Percentiles rank a stretch among this genome's conserved stretches.
Conservation (phyloP, 2,888 invertebrate species). For the Merodon equestris region DNA sequence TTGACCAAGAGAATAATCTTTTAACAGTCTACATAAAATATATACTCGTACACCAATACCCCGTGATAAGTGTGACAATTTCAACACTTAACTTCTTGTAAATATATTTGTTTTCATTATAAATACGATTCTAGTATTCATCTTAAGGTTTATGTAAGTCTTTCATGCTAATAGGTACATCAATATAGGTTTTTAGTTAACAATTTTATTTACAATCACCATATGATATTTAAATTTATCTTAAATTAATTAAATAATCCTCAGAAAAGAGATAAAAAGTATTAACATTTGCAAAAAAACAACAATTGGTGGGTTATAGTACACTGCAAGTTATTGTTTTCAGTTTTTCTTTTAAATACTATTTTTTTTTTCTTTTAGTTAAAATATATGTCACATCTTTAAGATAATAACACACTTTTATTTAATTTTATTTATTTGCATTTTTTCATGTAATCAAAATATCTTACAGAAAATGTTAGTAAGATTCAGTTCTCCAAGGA, state of each 20-base stretch:
- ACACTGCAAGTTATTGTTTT: too few relatives aligned
- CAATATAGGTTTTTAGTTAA: too few relatives aligned
- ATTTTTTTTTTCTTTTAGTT: background rate
- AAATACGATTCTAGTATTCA: too few relatives aligned
- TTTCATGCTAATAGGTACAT: too few relatives aligned
- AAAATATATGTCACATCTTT: background rate
- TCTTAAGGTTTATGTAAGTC: too few relatives aligned
- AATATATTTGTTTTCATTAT: too few relatives aligned
- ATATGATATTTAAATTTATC: conserved; percentile 4
- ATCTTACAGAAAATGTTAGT: background rate
- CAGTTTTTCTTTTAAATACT: too few relatives aligned
- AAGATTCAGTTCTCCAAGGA: conserved; percentile 7
- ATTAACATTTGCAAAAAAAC: background rate
- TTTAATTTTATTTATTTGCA: background rate
- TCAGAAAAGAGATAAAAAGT: background rate
- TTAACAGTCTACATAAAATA: too few relatives aligned
- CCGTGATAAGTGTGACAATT: too few relatives aligned
- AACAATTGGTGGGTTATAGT: background rate
- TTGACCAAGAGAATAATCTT: too few relatives aligned
- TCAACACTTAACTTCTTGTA: too few relatives aligned
- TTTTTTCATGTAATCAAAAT: background rate
- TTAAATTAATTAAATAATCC: background rate
- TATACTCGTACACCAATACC: too few relatives aligned
- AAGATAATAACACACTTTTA: conserved; percentile 1
- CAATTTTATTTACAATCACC: background rate